Percentiles rank a stretch among this genome's conserved stretches.
Conservation (phyloP, 2,113 vertebrate species). For the Pangasianodon gigas region DNA sequence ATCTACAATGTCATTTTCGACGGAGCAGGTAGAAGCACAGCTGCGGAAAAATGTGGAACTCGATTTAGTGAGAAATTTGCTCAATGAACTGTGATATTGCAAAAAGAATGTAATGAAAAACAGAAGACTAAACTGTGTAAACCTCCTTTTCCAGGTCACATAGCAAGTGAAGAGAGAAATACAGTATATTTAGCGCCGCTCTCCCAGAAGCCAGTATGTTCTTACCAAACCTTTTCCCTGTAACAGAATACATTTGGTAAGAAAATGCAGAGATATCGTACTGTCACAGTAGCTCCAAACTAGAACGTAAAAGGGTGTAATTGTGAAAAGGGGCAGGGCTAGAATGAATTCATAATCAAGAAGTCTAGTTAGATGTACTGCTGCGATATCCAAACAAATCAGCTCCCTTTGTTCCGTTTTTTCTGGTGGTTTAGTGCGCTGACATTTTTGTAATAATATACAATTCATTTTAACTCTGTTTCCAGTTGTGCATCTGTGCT, state of each 20-base stretch:
- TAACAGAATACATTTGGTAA: slow-evolving; percentile 18
- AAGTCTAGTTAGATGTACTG: not conserved
- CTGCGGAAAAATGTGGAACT: not conserved
- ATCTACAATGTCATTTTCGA: slow-evolving; percentile 12
- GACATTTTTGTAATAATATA: not conserved
- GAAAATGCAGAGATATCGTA: not conserved
- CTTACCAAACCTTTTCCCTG: slow-evolving; percentile 58
- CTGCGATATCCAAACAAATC: not conserved
- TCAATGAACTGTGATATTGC: slow-evolving; percentile 31
- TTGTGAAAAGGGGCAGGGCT: not conserved
- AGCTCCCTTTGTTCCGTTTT: too few relatives aligned
- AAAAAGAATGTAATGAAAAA: slow-evolving; percentile 17
- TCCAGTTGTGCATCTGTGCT: not conserved
- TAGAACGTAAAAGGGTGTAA: not conserved
- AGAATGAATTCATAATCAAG: not conserved
- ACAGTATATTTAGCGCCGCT: slow-evolving; percentile 38
- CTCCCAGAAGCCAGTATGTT: slow-evolving; percentile 62
- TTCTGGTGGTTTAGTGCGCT: not conserved
- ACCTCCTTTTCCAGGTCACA: not conserved
- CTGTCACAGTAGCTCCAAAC: not conserved
- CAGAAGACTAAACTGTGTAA: not conserved
- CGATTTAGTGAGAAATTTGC: slow-evolving; percentile 3
- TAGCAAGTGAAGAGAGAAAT: slow-evolving; percentile 10
- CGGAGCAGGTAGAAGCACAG: not conserved
- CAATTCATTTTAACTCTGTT: not conserved